These are phyloP conservation scores for Hirtodrosophila trivittata DNA, from an alignment of 2,888 invertebrate genomes.

Conservation along the genomic window DNA sequence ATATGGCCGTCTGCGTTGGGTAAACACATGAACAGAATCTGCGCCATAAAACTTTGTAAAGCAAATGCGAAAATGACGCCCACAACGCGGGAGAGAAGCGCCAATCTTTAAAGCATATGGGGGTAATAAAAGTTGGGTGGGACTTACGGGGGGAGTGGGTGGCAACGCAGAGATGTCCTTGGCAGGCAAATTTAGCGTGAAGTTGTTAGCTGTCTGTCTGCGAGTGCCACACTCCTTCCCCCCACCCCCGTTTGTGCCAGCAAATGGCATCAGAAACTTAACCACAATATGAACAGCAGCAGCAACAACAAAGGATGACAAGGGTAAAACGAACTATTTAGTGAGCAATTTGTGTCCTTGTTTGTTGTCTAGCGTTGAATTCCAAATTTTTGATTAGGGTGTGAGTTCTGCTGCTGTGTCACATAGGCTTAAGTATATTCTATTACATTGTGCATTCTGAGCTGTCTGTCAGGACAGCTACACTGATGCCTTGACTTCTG, in stretches of 20 bases:
- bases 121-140: slow-evolving; percentile 29
- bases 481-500: not conserved
- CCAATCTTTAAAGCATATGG: slow-evolving; percentile 41
- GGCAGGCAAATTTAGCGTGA: slow-evolving; percentile 49
- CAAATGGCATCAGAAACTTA: slow-evolving; percentile 21
- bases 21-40: slow-evolving; percentile 31
- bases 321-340: slow-evolving; percentile 26
- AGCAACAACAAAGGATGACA: slow-evolving; percentile 10
- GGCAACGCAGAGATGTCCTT: slow-evolving; percentile 27
- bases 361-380: slow-evolving; percentile 8
- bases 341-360: slow-evolving; percentile 16
- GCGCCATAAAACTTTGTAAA: slow-evolving; percentile 35
- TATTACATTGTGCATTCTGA: not conserved
- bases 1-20: slow-evolving; percentile 31
- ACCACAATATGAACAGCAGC: slow-evolving; percentile 20
- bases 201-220: slow-evolving; percentile 33
- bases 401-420: not conserved
- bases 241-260: slow-evolving; percentile 2
- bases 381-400: not conserved
- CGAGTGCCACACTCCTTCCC: not conserved
- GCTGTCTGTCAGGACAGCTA: not conserved
- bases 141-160: slow-evolving; percentile 6
- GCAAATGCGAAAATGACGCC: slow-evolving; percentile 17
- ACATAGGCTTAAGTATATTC: not conserved
- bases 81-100: slow-evolving; percentile 1